phyloP scores from a whole-genome alignment of 2,888 invertebrate genomes.

The Cheilosia variabilis region DNA sequence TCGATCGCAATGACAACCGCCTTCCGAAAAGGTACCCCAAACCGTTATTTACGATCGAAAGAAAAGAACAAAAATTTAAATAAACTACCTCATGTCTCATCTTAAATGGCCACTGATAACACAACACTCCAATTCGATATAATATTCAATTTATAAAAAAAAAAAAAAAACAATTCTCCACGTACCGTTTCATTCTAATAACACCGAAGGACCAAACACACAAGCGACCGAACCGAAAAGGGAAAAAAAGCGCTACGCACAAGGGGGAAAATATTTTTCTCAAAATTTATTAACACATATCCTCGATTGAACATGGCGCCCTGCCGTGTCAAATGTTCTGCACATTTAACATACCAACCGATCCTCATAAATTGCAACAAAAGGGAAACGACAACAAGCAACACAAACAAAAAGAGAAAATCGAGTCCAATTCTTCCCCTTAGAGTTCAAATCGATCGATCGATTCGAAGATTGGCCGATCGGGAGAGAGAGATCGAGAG shows the following conservation, averaged over 20 bases:
- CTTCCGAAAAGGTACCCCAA: conserved; percentile 51
- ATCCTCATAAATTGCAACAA: conserved; percentile 72
- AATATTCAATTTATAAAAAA: conserved; percentile 37
- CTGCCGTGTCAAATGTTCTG: conserved; percentile 76
- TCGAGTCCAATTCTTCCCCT: conserved; percentile 26
- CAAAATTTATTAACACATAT: conserved; percentile 77
- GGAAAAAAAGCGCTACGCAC: conserved; percentile 23
- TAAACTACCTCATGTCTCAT: conserved; percentile 60
- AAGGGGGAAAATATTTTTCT: conserved; percentile 3
- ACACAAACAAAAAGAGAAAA: conserved; percentile 14
- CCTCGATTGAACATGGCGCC: conserved; percentile 76
- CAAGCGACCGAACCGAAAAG: conserved; percentile 6
- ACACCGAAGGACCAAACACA: conserved; percentile 5
- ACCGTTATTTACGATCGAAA: conserved; percentile 55
- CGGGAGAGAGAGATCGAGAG: conserved; percentile 20
- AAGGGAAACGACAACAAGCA: conserved; percentile 36
- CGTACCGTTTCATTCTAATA: conserved; percentile 38
- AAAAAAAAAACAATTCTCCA: conserved; percentile 8
- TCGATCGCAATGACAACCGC: conserved; percentile 40
- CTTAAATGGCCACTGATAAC: conserved; percentile 68
- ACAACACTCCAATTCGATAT: conserved; percentile 43
- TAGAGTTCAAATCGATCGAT: conserved; percentile 72
- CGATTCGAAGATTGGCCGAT: conserved; percentile 56
- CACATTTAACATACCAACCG: conserved; percentile 71
- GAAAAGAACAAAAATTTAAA: conserved; percentile 22